A percentile compares a stretch with the other conserved stretches of the same genome.
These are phyloP conservation scores for Polydrusus cervinus DNA, from an alignment of 2,888 invertebrate species.

Conservation along the genomic window DNA sequence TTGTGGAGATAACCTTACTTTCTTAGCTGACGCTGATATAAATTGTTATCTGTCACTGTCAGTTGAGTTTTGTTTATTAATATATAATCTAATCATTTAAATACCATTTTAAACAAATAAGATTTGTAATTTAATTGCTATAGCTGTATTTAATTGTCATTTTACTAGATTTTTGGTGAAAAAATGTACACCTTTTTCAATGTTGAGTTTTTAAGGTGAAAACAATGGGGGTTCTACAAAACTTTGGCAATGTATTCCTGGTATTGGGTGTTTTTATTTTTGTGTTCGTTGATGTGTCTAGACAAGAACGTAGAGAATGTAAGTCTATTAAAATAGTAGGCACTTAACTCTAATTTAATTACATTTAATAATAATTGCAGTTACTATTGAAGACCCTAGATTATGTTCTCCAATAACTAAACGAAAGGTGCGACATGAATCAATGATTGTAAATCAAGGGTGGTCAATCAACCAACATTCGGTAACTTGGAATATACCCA, in stretches of 20 bases:
- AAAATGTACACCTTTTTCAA: conserved; percentile 12
- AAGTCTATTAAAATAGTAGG: conserved; percentile 11
- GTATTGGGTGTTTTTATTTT: conserved; percentile 26
- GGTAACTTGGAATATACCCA: conserved; percentile 61
- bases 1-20: no score
- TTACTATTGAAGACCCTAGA: conserved; percentile 38
- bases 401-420: conserved; percentile 58
- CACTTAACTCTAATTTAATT: background rate
- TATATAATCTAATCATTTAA: background rate
- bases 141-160: background rate
- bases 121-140: background rate
- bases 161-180: background rate
- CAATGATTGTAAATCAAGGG: conserved; percentile 62
- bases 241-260: background rate
- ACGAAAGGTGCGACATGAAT: conserved; percentile 61
- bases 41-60: background rate
- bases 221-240: conserved; percentile 6
- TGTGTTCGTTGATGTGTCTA: conserved; percentile 23
- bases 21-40: no score
- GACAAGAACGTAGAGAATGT: conserved; percentile 28
- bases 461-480: conserved; percentile 59
- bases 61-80: background rate
- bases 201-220: conserved; percentile 14
- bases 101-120: background rate
- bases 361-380: conserved; percentile 26